Percentiles rank a stretch among this genome's conserved stretches.
phyloP scores from a whole-genome alignment of 2,797 vertebrate genomes.

The Hemibagrus guttatus region DNA sequence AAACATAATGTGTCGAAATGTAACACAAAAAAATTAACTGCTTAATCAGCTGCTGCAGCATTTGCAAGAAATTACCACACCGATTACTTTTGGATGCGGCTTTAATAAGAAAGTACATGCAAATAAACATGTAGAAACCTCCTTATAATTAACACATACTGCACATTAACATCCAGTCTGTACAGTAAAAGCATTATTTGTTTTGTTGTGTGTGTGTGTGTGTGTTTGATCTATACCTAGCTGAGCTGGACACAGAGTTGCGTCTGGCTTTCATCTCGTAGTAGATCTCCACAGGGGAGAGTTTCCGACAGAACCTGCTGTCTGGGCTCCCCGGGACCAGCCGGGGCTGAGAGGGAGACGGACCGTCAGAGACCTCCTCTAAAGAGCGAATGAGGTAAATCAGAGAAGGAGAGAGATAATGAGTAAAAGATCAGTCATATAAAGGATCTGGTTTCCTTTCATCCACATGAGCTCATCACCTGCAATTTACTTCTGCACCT shows the following conservation, averaged over 20 bases:
- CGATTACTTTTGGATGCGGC: neutral
- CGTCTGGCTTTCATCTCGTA: slow-evolving; percentile 77
- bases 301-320: slow-evolving; percentile 65
- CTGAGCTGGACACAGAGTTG: slow-evolving; percentile 78
- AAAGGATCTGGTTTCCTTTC: neutral
- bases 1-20: neutral
- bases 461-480: neutral
- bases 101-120: neutral
- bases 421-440: neutral
- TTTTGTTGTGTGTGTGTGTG: neutral
- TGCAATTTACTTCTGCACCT: neutral
- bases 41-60: neutral
- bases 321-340: slow-evolving; percentile 75
- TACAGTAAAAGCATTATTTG: neutral
- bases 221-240: slow-evolving; percentile 65
- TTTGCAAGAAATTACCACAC: neutral
- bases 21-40: neutral
- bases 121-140: neutral
- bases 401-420: neutral
- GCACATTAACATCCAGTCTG: neutral
- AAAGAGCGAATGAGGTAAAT: neutral
- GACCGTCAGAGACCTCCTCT: slow-evolving; percentile 57
- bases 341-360: slow-evolving; percentile 60
- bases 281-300: slow-evolving; percentile 76
- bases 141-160: neutral